These are phyloP conservation scores for Otis tarda DNA, from an alignment of 2,113 vertebrate species.

Conservation along the genomic window DNA sequence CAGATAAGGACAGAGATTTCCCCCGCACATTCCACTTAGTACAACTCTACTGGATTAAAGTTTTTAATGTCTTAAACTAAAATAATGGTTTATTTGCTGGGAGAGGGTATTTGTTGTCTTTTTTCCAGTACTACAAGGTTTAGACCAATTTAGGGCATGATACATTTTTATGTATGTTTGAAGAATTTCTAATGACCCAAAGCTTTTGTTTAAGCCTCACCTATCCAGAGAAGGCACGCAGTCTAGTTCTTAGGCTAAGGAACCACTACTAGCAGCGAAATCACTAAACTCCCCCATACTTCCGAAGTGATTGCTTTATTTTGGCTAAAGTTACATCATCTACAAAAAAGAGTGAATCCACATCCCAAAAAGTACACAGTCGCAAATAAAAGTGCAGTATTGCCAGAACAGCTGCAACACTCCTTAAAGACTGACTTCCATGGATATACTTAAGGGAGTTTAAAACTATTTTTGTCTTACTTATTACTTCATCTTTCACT, in stretches of 20 bases:
- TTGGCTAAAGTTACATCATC: background rate
- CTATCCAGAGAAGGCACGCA: background rate
- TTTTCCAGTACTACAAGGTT: background rate
- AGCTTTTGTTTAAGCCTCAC: background rate
- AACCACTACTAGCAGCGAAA: background rate
- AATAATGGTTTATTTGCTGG: background rate
- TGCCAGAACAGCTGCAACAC: background rate
- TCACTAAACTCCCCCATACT: background rate
- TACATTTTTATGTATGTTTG: background rate
- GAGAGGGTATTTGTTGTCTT: background rate
- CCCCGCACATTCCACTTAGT: background rate
- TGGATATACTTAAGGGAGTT: background rate
- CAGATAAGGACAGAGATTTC: background rate
- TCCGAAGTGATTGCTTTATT: background rate
- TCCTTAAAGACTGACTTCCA: background rate
- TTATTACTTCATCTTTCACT: background rate
- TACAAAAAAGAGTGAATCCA: background rate
- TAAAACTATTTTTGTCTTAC: background rate
- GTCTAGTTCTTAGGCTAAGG: background rate
- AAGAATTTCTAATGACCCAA: background rate
- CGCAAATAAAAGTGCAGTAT: background rate
- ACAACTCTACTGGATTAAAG: background rate
- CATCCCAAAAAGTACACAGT: accelerated
- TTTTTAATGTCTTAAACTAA: background rate
- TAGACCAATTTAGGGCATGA: background rate